These are phyloP conservation scores for Bufo gargarizans DNA, from an alignment of 2,113 vertebrate genomes.

Conservation along the genomic window DNA sequence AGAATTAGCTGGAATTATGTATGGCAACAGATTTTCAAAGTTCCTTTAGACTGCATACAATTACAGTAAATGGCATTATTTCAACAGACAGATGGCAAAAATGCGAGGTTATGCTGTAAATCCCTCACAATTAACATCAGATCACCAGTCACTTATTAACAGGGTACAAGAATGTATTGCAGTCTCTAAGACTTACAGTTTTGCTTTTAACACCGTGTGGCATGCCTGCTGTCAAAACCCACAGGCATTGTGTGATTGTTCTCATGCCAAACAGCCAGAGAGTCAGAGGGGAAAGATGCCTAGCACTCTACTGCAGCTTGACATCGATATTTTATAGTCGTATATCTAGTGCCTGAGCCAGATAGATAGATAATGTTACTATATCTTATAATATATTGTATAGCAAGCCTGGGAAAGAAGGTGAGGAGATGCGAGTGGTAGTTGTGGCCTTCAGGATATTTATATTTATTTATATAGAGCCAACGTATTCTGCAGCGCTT, in stretches of 20 bases:
- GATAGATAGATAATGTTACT: no score
- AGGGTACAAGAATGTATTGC: not conserved
- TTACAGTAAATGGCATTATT: not conserved
- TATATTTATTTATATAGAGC: no score
- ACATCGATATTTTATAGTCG: not conserved
- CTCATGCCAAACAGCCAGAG: not conserved
- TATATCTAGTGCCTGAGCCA: not conserved
- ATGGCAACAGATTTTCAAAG: not conserved
- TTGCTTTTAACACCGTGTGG: slow-evolving; percentile 8
- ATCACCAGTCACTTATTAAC: not conserved
- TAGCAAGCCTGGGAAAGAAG: no score
- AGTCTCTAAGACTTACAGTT: not conserved
- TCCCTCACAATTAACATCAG: not conserved
- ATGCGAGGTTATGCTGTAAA: not conserved
- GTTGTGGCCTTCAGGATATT: no score
- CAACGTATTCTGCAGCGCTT: no score
- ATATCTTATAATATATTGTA: no score
- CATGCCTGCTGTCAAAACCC: not conserved
- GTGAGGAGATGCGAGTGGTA: no score
- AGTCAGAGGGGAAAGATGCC: not conserved
- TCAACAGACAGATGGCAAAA: slow-evolving; percentile 6
- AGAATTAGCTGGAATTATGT: not conserved
- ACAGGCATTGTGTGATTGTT: slow-evolving; percentile 21
- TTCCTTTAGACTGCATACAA: not conserved
- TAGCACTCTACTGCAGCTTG: not conserved